These are phyloP conservation scores for Baccha elongata DNA, from an alignment of 2,888 invertebrate genomes.

Conservation along the genomic window DNA sequence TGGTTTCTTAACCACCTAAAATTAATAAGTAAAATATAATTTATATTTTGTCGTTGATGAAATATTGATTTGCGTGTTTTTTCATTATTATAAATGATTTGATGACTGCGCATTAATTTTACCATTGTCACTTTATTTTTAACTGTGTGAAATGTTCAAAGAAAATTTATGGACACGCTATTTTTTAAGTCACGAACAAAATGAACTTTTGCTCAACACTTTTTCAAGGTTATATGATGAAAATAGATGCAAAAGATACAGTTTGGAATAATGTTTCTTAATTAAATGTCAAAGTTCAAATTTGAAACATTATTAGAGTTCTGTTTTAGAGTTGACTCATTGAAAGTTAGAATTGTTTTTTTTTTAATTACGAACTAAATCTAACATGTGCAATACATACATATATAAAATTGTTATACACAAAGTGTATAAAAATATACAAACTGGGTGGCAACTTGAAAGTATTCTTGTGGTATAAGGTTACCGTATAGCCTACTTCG, in stretches of 20 bases:
- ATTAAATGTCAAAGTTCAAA: not conserved
- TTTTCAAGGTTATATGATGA: not conserved
- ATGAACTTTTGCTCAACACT: not conserved
- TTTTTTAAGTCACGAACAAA: not conserved
- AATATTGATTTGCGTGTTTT: slow-evolving; percentile 22
- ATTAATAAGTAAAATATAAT: not conserved
- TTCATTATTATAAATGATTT: slow-evolving; percentile 29
- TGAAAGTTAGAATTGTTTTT: too few relatives aligned
- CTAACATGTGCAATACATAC: too few relatives aligned
- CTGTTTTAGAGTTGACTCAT: too few relatives aligned
- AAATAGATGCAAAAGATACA: not conserved
- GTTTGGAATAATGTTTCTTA: not conserved
- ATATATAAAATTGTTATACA: too few relatives aligned
- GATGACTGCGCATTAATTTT: slow-evolving; percentile 31
- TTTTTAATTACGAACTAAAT: too few relatives aligned
- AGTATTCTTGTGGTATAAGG: too few relatives aligned
- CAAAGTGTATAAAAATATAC: too few relatives aligned
- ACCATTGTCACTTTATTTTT: slow-evolving; percentile 33
- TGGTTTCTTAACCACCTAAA: not conserved
- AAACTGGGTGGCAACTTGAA: too few relatives aligned
- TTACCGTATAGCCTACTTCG: too few relatives aligned
- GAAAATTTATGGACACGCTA: not conserved
- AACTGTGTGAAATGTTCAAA: slow-evolving; percentile 32
- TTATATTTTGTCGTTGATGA: not conserved
- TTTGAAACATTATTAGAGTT: not conserved